phyloP scores from a whole-genome alignment of 2,797 vertebrate genomes.

The Intellagama lesueurii region DNA sequence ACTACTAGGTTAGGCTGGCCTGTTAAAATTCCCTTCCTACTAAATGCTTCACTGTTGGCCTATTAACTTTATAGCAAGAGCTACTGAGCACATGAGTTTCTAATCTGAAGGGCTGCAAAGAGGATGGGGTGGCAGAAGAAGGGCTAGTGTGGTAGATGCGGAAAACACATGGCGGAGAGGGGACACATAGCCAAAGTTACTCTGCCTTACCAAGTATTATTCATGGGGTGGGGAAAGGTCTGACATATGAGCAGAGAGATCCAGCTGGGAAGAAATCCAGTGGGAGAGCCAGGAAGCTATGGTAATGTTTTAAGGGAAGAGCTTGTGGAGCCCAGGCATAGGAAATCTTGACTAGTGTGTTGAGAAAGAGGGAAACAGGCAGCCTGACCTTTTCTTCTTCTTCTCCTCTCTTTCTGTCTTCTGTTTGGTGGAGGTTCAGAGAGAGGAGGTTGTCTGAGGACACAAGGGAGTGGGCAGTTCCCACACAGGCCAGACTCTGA shows the following conservation, averaged over 20 bases:
- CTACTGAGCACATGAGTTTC: slow-evolving; percentile 23
- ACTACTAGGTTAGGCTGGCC: slow-evolving; percentile 26
- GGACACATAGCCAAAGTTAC: slow-evolving; percentile 26
- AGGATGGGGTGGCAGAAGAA: slow-evolving; percentile 10
- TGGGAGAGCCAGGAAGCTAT: slow-evolving; percentile 17
- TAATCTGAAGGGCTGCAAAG: slow-evolving; percentile 43
- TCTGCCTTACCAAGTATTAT: slow-evolving; percentile 28
- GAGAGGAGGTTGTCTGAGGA: slow-evolving; percentile 22
- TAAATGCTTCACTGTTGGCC: not conserved
- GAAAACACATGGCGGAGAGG: slow-evolving; percentile 39
- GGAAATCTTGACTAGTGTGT: not conserved
- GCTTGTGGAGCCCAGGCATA: not conserved
- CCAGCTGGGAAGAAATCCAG: slow-evolving; percentile 18
- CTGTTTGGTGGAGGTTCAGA: slow-evolving; percentile 2
- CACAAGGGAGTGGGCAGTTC: slow-evolving; percentile 20
- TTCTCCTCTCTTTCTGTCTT: not conserved
- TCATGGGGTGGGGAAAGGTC: slow-evolving; percentile 17
- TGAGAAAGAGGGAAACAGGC: not conserved
- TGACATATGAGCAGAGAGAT: not conserved
- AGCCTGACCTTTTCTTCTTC: not conserved
- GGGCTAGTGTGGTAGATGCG: not conserved
- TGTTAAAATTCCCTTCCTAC: slow-evolving; percentile 49
- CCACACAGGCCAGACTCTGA: not conserved
- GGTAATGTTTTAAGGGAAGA: not conserved
- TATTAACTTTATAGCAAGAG: slow-evolving; percentile 17